Evolutionary conservation across 2,888 invertebrate species (phyloP), one percentile per base, ranked within the genome.

Genomic region (Torymus auratus): DNA sequence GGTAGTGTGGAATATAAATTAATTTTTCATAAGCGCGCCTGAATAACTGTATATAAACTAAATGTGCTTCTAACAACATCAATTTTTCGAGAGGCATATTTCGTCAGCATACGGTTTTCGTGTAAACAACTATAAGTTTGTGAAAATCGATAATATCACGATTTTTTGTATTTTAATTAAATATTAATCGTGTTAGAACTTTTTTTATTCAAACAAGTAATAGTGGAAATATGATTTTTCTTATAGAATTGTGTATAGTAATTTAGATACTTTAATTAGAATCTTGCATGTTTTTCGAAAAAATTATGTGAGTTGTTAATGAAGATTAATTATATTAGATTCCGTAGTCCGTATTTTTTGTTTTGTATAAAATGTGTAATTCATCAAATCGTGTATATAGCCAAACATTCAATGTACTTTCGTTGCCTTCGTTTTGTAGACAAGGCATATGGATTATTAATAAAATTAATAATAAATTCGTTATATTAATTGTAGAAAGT

Each of bases 381-480:
- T 65, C 28, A 15, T 75, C 58, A 68, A 75, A 76, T 69, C 41
- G 5, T 76, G 76, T 76, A 76, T 55, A 76, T 76, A 76, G 68
- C 20, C 74, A 52, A 15, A 52, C 52, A 73, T 64, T 41, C 55
- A 74, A 41, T 70, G 69, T 77, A 77, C 56, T 74, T 56, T 61
- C 55, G 50, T 75, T 52, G 78, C 53, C 71, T 60, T 78, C 53
- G 28, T 71, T 62, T 72, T 15, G 28, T 77, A 61, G 41, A 69
- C 65, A 60, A 60, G 58, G 65, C 65, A 65, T 55, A 41, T 78
- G 72, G 20, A 61, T 73, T 72, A 67, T 55, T 71, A 73, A 78
- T 68, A 70, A 72, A 41, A 41, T 41, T 69, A 65, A 72, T 72
- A 78, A 72, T 78, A 72, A 78, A 72, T 78, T 72, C 65, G 67